Base-by-base conservation (phyloP, 2,888 invertebrate species). In the Rugalucina vietnamica region DNA sequence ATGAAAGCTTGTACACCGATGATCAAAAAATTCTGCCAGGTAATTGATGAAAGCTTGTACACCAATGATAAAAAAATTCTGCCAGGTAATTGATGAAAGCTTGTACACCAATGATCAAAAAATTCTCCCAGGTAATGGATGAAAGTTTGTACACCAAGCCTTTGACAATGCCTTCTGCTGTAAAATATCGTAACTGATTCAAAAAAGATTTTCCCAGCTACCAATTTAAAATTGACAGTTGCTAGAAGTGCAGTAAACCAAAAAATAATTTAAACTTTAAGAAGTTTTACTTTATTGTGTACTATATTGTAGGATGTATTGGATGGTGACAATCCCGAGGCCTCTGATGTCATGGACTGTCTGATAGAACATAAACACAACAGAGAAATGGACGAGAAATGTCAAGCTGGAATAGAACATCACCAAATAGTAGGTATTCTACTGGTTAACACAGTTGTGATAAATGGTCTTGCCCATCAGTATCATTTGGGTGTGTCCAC, bases 401-500 rank as follows among this genome's bases (percentile, higher is more conserved):
- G 99, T 95, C 96, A 97, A 87, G 97, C 98, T 50, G 98, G 98
- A 84, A 97, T 99, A 74, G 99, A 99, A 95, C 99, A 99, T 95
- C 98, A 99, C 94, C 99, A 99, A 95, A 96, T 99, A 84, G 95
- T 95, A 84, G 83, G 91, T 90, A 21, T n/a, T 4, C n/a, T 8
- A 54, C n/a, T n/a, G n/a, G n/a, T n/a, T n/a, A n/a, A n/a, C n/a
- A n/a, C n/a, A n/a, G n/a, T n/a, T n/a, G n/a, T n/a, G n/a, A n/a
- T n/a, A n/a, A n/a, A n/a, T n/a, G n/a, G n/a, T n/a, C n/a, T n/a
- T n/a, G n/a, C n/a, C n/a, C n/a, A n/a, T n/a, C n/a, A n/a, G n/a
- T n/a, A n/a, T n/a, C n/a, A n/a, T n/a, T n/a, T n/a, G n/a, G n/a
- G n/a, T n/a, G n/a, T n/a, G n/a, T n/a, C n/a, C n/a, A n/a, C n/a